These are phyloP conservation scores for Biston betularia DNA, from an alignment of 2,888 invertebrate species.

Conservation along the genomic window DNA sequence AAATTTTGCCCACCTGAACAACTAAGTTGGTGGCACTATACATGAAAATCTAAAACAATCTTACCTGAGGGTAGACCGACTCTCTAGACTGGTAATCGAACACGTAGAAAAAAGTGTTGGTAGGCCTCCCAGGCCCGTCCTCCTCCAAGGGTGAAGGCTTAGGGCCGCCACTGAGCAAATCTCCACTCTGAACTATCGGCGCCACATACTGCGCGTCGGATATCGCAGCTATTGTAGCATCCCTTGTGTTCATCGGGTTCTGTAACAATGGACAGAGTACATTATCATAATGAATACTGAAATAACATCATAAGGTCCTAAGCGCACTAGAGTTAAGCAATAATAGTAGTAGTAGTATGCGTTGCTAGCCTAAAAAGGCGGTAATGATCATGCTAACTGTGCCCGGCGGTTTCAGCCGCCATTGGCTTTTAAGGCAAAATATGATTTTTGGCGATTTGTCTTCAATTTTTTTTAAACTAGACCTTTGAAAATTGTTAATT, in stretches of 20 bases:
- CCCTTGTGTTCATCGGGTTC: conserved; percentile 95
- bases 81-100: conserved; percentile 97
- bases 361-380: too few relatives aligned
- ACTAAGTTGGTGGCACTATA: too few relatives aligned
- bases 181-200: conserved; percentile 94
- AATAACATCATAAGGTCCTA: background rate
- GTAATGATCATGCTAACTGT: too few relatives aligned
- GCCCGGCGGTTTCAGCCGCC: too few relatives aligned
- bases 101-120: conserved; percentile 95
- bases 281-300: conserved; percentile 33
- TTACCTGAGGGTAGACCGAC: conserved; percentile 94
- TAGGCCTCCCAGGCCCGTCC: conserved; percentile 85
- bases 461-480: too few relatives aligned
- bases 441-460: too few relatives aligned
- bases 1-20: too few relatives aligned
- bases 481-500: too few relatives aligned
- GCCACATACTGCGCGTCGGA: conserved; percentile 98
- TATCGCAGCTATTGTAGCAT: conserved; percentile 95
- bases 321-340: background rate
- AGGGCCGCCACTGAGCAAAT: conserved; percentile 90
- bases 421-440: too few relatives aligned
- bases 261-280: conserved; percentile 65
- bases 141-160: conserved; percentile 85
- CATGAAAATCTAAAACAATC: conserved; percentile 39
- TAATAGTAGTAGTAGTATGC: too few relatives aligned